phyloP scores from a whole-genome alignment of 2,113 vertebrate genomes.

The Macrotis lagotis region DNA sequence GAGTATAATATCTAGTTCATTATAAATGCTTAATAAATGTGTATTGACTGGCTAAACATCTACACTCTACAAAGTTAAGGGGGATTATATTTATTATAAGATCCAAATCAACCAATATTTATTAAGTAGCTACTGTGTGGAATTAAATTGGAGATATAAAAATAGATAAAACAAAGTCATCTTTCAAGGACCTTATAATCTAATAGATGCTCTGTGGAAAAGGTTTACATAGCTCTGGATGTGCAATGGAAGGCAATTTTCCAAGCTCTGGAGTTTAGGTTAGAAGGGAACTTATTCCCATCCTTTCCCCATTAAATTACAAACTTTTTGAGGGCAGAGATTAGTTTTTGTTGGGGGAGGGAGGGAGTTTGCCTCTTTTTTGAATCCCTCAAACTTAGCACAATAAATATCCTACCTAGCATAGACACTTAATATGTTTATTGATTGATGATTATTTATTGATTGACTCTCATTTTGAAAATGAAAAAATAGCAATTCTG shows the following conservation, averaged over 20 bases:
- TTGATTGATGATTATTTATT: slow-evolving; percentile 2
- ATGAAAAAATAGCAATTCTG: no score
- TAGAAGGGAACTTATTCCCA: background rate
- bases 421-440: background rate
- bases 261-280: no score
- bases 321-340: background rate
- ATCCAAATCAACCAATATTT: no score
- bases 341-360: background rate
- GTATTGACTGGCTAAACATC: background rate
- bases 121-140: no score
- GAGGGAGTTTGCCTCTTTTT: background rate
- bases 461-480: background rate
- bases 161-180: no score
- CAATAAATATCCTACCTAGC: background rate
- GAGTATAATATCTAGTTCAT: no score
- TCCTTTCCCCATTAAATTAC: background rate
- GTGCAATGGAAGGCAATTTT: no score
- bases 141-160: no score
- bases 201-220: no score
- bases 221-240: no score
- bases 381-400: background rate
- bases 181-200: no score
- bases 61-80: background rate
- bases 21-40: no score
- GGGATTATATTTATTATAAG: background rate